Evolutionary conservation across 1,140 invertebrate species (phyloP), one percentile per base, ranked within the genome.

Genomic region (Orchesella cincta): DNA sequence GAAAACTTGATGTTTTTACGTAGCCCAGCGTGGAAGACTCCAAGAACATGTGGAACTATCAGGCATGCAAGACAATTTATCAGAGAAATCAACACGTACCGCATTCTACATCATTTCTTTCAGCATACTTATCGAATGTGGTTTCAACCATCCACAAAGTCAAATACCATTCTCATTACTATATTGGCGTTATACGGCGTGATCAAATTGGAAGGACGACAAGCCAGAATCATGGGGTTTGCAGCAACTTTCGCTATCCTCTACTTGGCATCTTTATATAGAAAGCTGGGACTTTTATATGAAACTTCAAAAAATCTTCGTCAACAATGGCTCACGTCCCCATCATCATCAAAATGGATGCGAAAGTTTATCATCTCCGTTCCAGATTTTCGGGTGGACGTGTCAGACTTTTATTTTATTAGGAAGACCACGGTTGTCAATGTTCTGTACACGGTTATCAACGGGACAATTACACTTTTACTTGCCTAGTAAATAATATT

Each of bases 211-310:
- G 31, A 75, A 1, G 74, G 74, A 16, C 52, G 51, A 2, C 74
- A 57, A 35, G 46, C 29, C 23, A 64, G 52, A 12, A 64, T 75
- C 18, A 75, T 75, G 74, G 57, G 74, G 2, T 34, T 75, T 3
- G 54, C 54, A 1, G 5, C 46, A 8, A 51, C n/a, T 23, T 35
- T 62, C 34, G n/a, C 28, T 62, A 20, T 75, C 8, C 31, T 75
- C 12, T 75, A 75, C 31, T 36, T 75, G 20, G 54, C 26, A 20
- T 8, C 29, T 2, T 8, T 64, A n/a, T 75, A 33, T 35, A 1
- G 57, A 2, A 75, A 75, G 31, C 57, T 75, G 28, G 74, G 74
- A 34, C 12, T 62, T 1, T 64, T 64, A 14, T 64, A 35, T 75
- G 74, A 75, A 33, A 28, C 33, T 26, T 75, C 74, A 29, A 5